Conservation (phyloP, 1,140 invertebrate genomes). For the Tetraneura akinire region DNA sequence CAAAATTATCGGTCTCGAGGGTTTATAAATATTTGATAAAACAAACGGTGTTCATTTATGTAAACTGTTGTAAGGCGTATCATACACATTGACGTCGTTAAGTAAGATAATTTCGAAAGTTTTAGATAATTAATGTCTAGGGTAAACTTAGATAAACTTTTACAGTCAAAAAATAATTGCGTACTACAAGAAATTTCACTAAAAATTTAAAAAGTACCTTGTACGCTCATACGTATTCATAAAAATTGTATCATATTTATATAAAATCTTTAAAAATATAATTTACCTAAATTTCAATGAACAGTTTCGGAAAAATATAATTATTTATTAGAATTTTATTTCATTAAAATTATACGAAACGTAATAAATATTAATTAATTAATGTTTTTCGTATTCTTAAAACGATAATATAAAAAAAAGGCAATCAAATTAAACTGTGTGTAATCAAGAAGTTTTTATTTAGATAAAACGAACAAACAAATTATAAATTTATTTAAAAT, state of each 20-base stretch:
- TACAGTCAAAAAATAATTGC: background rate
- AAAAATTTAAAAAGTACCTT: background rate
- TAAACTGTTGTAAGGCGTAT: background rate
- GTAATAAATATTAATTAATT: no score
- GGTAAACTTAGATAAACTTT: conserved; percentile 26
- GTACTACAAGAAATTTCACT: background rate
- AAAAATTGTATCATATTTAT: no score
- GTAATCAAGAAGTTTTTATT: background rate
- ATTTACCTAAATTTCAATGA: background rate
- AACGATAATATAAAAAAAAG: no score
- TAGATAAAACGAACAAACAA: background rate
- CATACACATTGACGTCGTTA: background rate
- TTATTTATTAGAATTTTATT: no score
- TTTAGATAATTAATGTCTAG: conserved; percentile 22
- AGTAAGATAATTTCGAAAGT: conserved; percentile 14
- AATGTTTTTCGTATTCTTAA: no score
- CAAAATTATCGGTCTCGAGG: background rate
- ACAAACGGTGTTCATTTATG: background rate
- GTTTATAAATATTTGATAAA: conserved; percentile 13
- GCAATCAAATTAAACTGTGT: no score
- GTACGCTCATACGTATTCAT: background rate
- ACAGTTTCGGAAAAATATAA: background rate
- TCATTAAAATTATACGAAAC: no score
- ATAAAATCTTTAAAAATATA: no score
- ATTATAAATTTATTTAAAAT: conserved; percentile 15